A percentile compares a stretch with the other conserved stretches of the same genome.
These are phyloP conservation scores for Leptosomus discolor DNA, from an alignment of 2,113 vertebrate species.

Conservation along the genomic window DNA sequence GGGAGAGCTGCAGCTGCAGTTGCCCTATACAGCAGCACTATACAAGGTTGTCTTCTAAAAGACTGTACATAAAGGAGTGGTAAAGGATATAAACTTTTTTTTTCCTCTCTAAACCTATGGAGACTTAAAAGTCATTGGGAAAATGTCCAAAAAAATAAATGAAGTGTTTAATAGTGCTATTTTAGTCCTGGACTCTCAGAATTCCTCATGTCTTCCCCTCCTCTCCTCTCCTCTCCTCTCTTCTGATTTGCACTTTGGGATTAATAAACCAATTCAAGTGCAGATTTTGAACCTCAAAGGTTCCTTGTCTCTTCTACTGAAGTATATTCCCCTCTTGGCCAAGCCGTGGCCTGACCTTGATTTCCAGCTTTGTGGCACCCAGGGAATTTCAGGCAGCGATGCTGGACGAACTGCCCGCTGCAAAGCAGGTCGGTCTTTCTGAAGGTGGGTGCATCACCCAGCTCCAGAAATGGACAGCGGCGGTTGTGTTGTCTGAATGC, in stretches of 20 bases:
- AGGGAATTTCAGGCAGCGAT: background rate
- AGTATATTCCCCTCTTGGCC: background rate
- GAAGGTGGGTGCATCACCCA: background rate
- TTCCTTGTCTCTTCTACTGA: background rate
- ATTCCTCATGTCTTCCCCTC: background rate
- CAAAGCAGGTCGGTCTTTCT: background rate
- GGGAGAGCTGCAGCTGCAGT: background rate
- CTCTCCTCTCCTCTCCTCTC: background rate
- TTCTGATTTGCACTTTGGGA: background rate
- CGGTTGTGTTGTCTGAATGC: background rate
- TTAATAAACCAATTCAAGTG: background rate
- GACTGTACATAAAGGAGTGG: background rate
- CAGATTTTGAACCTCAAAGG: background rate
- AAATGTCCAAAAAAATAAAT: background rate
- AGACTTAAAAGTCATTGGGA: conserved; percentile 26
- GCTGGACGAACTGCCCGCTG: background rate
- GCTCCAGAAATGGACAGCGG: background rate
- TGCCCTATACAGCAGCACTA: too few species aligned
- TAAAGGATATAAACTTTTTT: background rate
- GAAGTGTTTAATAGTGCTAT: conserved; percentile 22
- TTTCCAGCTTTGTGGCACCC: background rate
- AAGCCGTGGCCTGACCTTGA: background rate
- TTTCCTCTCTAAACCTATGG: background rate
- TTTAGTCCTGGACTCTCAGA: background rate
- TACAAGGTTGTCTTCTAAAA: background rate